Base-by-base conservation (phyloP, 2,888 invertebrate genomes). In the Amphipyra tragopoginis region DNA sequence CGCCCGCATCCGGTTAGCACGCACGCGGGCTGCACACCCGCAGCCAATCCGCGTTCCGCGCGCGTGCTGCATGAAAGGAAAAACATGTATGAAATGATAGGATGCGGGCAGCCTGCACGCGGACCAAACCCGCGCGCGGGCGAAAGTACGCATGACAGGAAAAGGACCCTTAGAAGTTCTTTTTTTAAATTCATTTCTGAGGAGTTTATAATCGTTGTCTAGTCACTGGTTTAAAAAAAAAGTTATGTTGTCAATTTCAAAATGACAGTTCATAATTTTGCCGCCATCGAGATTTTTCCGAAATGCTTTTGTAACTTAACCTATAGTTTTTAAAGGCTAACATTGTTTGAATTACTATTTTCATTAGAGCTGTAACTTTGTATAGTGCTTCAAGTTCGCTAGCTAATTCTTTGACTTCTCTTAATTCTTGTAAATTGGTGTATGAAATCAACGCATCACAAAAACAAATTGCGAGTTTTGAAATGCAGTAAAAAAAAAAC, bases 331-430 rank as follows among this genome's bases (percentile, higher is more conserved):
- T 42, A 15, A 64, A 49, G 44, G 8, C 14, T 36, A 39, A 39
- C 48, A 43, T 48, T 11, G 7, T 48, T 36, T 34, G 15, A 36
- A 48, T 0, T 42, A 50, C 33, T 39, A 53, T 45, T 73, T 72
- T 65, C 29, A 57, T 47, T 65, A 63, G 54, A 47, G 54, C 47
- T 51, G 50, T 70, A 71, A 61, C 43, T 63, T 70, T 75, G 49
- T 66, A 75, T 55, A 75, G 29, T 59, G 58, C 64, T 71, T 72
- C 9, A 49, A 63, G 33, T 61, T 61, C 15, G 63, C 58, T 67
- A 59, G 68, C 72, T 60, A 52, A 58, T 55, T 59, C 36, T 75
- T 67, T 55, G 47, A 57, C 33, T 10, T 64, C 61, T 65, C 39
- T 48, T 39, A 59, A 42, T 61, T 58, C 36, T 63, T 65, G 33